phyloP scores from a whole-genome alignment of 2,113 vertebrate genomes.

The Ammospiza caudacuta region DNA sequence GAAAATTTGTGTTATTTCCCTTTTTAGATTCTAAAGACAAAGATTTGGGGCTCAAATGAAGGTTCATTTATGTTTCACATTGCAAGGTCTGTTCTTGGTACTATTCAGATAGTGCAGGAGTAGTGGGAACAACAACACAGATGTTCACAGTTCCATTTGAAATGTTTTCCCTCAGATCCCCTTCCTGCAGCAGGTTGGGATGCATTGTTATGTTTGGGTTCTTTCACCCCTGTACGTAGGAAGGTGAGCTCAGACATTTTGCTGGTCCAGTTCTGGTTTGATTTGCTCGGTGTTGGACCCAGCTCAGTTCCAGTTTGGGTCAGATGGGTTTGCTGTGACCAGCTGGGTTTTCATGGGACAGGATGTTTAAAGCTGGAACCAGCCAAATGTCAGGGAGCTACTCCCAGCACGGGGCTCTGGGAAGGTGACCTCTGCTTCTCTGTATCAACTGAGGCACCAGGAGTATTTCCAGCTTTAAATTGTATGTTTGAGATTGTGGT shows the following conservation, averaged over 20 bases:
- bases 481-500: not conserved
- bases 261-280: not conserved
- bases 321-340: not conserved
- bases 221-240: accelerated
- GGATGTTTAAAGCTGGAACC: not conserved
- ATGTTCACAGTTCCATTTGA: not conserved
- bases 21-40: not conserved
- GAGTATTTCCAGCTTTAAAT: not conserved
- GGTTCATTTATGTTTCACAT: not conserved
- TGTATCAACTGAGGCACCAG: accelerated
- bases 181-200: accelerated
- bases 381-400: not conserved
- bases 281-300: accelerated
- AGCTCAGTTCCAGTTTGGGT: not conserved
- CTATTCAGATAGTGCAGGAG: not conserved
- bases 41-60: not conserved
- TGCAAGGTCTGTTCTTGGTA: not conserved
- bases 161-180: not conserved
- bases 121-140: not conserved
- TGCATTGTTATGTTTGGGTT: accelerated
- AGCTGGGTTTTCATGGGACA: not conserved
- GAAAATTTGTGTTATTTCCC: not conserved
- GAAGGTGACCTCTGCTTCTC: not conserved
- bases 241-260: accelerated
- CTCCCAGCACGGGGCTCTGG: not conserved